Conservation (phyloP, 2,797 vertebrate species). For the Centroberyx gerrardi region DNA sequence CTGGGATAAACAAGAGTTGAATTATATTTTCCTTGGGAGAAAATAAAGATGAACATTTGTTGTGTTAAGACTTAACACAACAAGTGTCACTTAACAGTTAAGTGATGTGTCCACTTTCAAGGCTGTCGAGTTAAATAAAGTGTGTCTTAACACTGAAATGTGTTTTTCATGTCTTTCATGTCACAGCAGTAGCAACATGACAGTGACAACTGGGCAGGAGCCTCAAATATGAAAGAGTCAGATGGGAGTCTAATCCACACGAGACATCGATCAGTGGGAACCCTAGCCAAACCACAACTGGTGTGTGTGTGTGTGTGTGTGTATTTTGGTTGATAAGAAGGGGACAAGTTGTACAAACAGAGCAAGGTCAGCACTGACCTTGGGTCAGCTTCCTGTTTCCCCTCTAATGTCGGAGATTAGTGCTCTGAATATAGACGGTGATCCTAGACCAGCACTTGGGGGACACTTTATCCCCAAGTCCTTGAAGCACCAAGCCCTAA, state of each 20-base stretch:
- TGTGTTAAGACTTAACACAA: constrained; percentile 1
- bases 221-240: constrained; percentile 8
- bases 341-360: constrained; percentile 65
- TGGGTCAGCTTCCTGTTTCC: constrained; percentile 80
- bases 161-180: no score
- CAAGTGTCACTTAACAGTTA: no score
- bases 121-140: no score
- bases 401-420: constrained; percentile 77
- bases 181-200: no score
- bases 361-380: constrained; percentile 70
- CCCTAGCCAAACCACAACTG: constrained; percentile 8
- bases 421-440: constrained; percentile 78
- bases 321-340: constrained; percentile 50
- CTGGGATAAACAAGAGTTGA: background rate
- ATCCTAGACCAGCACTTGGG: constrained; percentile 62
- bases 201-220: background rate
- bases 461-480: constrained; percentile 79
- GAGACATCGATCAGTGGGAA: constrained; percentile 26
- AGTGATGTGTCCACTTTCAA: no score
- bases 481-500: constrained; percentile 44
- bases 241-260: constrained; percentile 21
- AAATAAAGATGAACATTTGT: background rate
- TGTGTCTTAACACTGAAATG: no score
- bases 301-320: background rate
- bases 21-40: constrained; percentile 1